Evolutionary conservation across 1,140 invertebrate genomes (phyloP), one percentile per base, ranked within the genome.

Genomic region (Drosophila rhopaloa): DNA sequence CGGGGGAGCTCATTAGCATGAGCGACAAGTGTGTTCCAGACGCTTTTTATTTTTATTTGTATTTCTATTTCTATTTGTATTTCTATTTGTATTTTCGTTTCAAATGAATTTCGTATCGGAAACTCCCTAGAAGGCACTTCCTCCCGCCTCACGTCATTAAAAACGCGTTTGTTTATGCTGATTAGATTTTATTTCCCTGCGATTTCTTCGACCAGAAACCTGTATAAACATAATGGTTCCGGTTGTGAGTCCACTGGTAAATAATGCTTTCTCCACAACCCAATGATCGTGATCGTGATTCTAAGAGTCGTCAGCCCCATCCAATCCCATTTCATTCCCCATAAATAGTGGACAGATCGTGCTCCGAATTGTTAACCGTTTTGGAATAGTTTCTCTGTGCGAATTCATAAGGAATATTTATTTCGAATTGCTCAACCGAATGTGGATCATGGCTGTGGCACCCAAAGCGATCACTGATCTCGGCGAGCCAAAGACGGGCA

Each of bases 91-190:
- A 4, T 32, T 32, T 32, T 32, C 29, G 35, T 10, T 47, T 43
- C 40, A 41, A 57, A 57, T 71, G 54, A 71, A 51, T 71, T 60
- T 14, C 19, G 29, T 61, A 73, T 73, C 70, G 72, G 72, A 75
- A 62, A 62, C 24, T 47, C 72, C 51, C 4, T 32, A 75, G 24
- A 75, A 40, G 71, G 70, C 27, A 62, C 70, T 55, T 75, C 59
- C 73, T 75, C 19, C 9, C 3, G 3, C 10, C 14, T 6, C 37
- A 10, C 10, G 41, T 57, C 44, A 82, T 88, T 86, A 82, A 79
- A 88, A 88, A 56, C 76, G 44, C 76, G 81, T 86, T 86, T 57
- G 44, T 53, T 71, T 63, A 59, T 35, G 66, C 61, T 79, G 61
- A 88, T 76, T 65, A 67, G 55, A 66, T 70, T 73, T 70, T 66